Conservation (phyloP, 2,113 vertebrate genomes). For the Bujurquina vittata region DNA sequence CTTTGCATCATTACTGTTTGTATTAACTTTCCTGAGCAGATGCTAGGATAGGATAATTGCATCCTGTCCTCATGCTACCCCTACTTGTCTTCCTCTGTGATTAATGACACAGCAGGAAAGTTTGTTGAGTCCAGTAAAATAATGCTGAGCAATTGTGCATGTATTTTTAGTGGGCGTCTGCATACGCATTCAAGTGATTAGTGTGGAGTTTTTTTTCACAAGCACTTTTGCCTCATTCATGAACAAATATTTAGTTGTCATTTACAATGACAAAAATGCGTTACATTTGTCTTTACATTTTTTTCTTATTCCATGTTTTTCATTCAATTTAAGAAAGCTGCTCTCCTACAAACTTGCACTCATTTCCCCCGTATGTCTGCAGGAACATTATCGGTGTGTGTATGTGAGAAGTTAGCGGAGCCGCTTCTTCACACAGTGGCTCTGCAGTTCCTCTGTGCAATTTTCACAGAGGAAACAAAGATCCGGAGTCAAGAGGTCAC, state of each 20-base stretch:
- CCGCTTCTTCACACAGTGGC: slow-evolving; percentile 78
- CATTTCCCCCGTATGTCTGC: slow-evolving; percentile 25
- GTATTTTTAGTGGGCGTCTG: slow-evolving; percentile 40
- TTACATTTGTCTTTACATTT: slow-evolving; percentile 11
- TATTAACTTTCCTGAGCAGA: slow-evolving; percentile 58
- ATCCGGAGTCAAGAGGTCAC: slow-evolving; percentile 46
- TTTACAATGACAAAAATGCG: background rate
- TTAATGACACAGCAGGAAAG: slow-evolving; percentile 58
- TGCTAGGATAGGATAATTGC: slow-evolving; percentile 50
- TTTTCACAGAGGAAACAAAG: slow-evolving; percentile 87
- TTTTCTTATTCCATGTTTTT: background rate
- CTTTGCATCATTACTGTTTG: slow-evolving; percentile 32
- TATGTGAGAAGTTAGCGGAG: slow-evolving; percentile 67
- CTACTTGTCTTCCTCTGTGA: slow-evolving; percentile 54
- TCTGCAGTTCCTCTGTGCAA: slow-evolving; percentile 86
- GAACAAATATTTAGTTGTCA: slow-evolving; percentile 45
- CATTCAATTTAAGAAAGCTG: slow-evolving; percentile 39
- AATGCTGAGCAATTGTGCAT: slow-evolving; percentile 61
- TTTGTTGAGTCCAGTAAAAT: slow-evolving; percentile 70
- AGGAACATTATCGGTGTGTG: slow-evolving; percentile 86
- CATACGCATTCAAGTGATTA: slow-evolving; percentile 39
- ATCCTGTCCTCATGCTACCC: slow-evolving; percentile 46
- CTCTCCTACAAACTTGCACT: background rate
- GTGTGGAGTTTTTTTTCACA: slow-evolving; percentile 23
- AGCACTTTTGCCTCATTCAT: slow-evolving; percentile 22